Conservation (phyloP, 1,140 invertebrate genomes). For the Trichonephila clavipes region DNA sequence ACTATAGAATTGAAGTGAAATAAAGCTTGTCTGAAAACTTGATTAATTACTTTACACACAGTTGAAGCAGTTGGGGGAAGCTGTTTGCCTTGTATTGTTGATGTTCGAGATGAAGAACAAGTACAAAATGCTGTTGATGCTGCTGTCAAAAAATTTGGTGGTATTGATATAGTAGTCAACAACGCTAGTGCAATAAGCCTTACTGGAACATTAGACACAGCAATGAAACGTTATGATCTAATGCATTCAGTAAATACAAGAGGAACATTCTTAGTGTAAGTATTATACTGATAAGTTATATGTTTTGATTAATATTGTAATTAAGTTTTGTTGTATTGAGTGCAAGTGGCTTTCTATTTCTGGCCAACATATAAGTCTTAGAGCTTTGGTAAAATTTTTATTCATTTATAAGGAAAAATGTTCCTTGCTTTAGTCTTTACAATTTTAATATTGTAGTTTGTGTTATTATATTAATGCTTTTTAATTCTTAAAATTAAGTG, state of each 20-base stretch:
- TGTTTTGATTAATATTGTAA: no score
- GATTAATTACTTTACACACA: conserved; percentile 81
- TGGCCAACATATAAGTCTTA: no score
- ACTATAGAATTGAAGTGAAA: no score
- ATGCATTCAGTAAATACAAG: conserved; percentile 96
- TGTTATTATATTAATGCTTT: no score
- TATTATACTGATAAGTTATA: conserved; percentile 75
- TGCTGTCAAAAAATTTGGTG: conserved; percentile 95
- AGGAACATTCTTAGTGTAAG: conserved; percentile 95
- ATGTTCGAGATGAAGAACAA: conserved; percentile 93
- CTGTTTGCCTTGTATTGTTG: conserved; percentile 95
- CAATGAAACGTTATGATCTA: conserved; percentile 97
- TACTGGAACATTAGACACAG: conserved; percentile 90
- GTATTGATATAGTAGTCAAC: conserved; percentile 97
- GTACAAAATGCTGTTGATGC: conserved; percentile 91
- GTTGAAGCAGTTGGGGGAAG: conserved; percentile 95
- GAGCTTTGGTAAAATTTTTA: no score
- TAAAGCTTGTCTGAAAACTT: no score
- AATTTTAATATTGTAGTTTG: no score
- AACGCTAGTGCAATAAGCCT: conserved; percentile 98
- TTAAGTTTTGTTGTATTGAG: no score
- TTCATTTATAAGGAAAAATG: no score
- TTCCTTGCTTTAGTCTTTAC: no score
- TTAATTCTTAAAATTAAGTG: no score
- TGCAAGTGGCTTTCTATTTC: no score